Evolutionary conservation across 2,113 vertebrate genomes (phyloP).

Genomic region (Vidua macroura): DNA sequence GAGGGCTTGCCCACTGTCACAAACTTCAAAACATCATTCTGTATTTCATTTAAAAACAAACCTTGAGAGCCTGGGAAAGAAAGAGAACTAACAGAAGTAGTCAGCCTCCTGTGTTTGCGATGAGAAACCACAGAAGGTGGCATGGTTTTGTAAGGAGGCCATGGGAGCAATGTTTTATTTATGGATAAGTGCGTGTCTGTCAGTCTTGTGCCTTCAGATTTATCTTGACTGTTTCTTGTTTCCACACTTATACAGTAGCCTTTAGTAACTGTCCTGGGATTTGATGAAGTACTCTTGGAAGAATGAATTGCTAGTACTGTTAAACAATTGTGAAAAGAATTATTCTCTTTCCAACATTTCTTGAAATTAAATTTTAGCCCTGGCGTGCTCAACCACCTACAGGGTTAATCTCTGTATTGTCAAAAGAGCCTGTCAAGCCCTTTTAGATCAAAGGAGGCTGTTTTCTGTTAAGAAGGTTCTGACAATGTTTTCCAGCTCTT

Average conservation of each 20-base stretch:
- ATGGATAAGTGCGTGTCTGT: background rate
- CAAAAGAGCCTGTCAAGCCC: background rate
- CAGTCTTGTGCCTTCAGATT: background rate
- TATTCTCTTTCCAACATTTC: background rate
- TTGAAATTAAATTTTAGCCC: conserved; percentile 12
- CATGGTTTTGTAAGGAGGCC: background rate
- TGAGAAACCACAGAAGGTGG: background rate
- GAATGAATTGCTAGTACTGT: background rate
- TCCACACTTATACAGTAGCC: background rate
- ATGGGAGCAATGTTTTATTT: background rate
- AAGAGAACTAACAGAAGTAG: background rate
- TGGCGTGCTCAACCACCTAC: background rate
- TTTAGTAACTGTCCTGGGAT: background rate
- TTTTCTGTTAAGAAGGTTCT: background rate
- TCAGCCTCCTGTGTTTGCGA: background rate
- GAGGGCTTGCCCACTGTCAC: background rate
- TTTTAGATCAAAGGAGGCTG: background rate
- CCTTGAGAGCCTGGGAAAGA: background rate
- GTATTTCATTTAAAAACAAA: background rate
- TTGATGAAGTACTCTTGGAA: background rate
- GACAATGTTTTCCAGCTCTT: background rate
- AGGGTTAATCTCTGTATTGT: background rate
- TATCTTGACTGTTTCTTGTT: background rate
- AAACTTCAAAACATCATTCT: background rate
- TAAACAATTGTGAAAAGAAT: background rate